These are phyloP conservation scores for Hippocampus kuda DNA, from an alignment of 2,797 vertebrate genomes.

Conservation along the genomic window DNA sequence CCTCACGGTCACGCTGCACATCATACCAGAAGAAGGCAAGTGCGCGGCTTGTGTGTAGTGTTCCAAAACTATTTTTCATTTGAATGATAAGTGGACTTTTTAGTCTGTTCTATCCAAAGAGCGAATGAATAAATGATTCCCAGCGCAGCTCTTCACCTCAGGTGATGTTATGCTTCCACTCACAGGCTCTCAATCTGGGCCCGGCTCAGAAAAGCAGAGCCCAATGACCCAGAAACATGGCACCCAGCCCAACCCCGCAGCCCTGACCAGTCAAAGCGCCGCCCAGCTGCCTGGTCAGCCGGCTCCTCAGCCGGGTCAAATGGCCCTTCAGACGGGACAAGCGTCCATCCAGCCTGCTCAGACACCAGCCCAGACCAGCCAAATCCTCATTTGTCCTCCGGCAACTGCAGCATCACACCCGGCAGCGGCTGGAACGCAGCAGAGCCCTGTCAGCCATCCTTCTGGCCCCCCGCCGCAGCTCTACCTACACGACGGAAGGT, in stretches of 20 bases:
- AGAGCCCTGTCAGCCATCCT: conserved; percentile 72
- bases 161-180: no score
- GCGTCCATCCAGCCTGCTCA: conserved; percentile 45
- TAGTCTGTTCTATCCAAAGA: neutral
- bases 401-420: conserved; percentile 50
- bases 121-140: neutral
- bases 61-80: neutral
- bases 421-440: conserved; percentile 47
- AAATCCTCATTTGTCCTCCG: conserved; percentile 45
- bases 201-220: conserved; percentile 95
- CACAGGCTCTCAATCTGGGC: conserved; percentile 86
- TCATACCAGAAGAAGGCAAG: conserved; percentile 98
- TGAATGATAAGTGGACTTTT: neutral
- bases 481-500: conserved; percentile 97
- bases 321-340: conserved; percentile 42
- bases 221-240: conserved; percentile 94
- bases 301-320: conserved; percentile 46
- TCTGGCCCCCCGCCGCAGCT: conserved; percentile 80
- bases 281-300: conserved; percentile 46
- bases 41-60: neutral
- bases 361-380: conserved; percentile 47
- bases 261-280: conserved; percentile 69
- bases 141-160: neutral
- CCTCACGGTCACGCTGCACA: conserved; percentile 93
- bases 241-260: conserved; percentile 80